Percentiles rank a stretch among this genome's conserved stretches.
These are phyloP conservation scores for Mellivora capensis DNA, from an alignment of 2,113 vertebrate genomes.

Conservation along the genomic window DNA sequence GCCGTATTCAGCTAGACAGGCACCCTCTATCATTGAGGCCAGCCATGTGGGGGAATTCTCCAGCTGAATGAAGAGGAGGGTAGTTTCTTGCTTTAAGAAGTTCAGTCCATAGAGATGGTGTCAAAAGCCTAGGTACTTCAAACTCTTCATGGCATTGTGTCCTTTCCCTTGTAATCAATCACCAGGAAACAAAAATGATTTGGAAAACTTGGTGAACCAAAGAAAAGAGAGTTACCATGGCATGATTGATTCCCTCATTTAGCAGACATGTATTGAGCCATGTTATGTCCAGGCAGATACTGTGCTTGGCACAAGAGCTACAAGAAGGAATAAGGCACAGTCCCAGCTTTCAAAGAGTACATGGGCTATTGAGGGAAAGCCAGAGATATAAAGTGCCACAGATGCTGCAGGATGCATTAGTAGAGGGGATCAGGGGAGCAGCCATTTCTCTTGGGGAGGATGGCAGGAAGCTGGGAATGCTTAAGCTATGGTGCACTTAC, in stretches of 20 bases:
- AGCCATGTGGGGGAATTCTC: background rate
- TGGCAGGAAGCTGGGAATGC: background rate
- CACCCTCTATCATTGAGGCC: background rate
- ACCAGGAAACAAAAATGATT: background rate
- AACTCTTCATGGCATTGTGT: background rate
- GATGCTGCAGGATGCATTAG: background rate
- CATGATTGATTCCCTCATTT: background rate
- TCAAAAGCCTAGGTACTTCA: background rate
- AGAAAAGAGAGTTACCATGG: background rate
- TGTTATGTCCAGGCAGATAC: background rate
- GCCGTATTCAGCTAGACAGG: background rate
- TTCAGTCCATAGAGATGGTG: background rate
- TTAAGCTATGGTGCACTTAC: background rate
- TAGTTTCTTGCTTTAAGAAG: background rate
- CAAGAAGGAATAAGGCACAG: background rate
- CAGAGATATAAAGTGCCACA: background rate
- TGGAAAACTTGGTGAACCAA: background rate
- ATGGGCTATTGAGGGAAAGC: background rate
- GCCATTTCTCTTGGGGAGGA: background rate
- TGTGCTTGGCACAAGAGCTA: background rate
- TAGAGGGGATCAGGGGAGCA: fast-evolving
- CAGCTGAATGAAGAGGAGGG: background rate
- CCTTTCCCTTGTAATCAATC: background rate
- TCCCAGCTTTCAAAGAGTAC: background rate
- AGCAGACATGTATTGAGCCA: background rate